These are phyloP conservation scores for Patiria pectinifera DNA, from an alignment of 53 echinoderm and acorn worm species.

Conservation along the genomic window DNA sequence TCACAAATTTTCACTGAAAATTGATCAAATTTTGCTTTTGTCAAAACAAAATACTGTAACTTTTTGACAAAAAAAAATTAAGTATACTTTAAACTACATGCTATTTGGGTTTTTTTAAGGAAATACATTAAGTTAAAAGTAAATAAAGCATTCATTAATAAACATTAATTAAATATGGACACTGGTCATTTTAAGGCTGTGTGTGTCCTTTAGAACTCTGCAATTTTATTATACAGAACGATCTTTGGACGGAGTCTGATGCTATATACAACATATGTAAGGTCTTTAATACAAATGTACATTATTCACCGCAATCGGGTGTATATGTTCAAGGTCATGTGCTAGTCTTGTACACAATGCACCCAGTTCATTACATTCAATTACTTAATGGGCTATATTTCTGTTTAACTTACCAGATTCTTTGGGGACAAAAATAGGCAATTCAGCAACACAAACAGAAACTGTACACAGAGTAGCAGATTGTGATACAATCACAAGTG, in stretches of 20 bases:
- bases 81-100: background rate
- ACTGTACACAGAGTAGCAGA: too few species aligned
- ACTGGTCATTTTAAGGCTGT: background rate
- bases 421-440: too few species aligned
- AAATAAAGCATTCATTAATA: background rate
- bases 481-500: background rate
- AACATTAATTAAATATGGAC: background rate
- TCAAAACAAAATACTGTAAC: too few species aligned
- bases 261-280: background rate
- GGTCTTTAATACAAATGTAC: background rate
- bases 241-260: slow-evolving; percentile 27
- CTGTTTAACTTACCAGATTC: too few species aligned
- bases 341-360: too few species aligned
- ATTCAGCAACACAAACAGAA: too few species aligned
- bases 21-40: too few species aligned
- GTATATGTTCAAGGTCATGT: background rate
- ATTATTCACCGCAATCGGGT: background rate
- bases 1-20: too few species aligned
- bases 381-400: too few species aligned
- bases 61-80: too few species aligned
- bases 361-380: too few species aligned
- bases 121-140: background rate
- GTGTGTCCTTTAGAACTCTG: background rate
- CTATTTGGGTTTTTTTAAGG: background rate
- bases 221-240: background rate